These are phyloP conservation scores for Coptotermes formosanus DNA, from an alignment of 1,140 invertebrate genomes.

Conservation along the genomic window DNA sequence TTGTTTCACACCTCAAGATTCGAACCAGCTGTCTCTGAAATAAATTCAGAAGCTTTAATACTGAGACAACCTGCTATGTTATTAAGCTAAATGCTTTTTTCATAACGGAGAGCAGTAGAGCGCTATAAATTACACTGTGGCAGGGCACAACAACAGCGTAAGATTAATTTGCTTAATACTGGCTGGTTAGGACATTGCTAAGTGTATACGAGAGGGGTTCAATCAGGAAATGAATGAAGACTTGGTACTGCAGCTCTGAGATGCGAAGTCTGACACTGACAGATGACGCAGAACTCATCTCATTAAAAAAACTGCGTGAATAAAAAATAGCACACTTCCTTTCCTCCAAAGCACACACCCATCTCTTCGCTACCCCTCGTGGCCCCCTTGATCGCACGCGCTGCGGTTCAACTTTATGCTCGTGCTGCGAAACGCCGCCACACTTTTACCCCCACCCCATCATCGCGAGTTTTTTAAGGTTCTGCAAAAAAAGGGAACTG, in stretches of 20 bases:
- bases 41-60: too few species aligned
- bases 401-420: conserved; percentile 9
- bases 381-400: not conserved
- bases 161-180: not conserved
- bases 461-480: not conserved
- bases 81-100: too few species aligned
- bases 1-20: too few species aligned
- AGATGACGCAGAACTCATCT: conserved; percentile 18
- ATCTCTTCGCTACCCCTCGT: not conserved
- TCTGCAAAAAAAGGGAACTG: not conserved
- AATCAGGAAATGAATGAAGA: conserved; percentile 13
- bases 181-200: not conserved
- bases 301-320: conserved; percentile 14
- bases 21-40: too few species aligned
- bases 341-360: not conserved
- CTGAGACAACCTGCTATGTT: too few species aligned
- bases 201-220: not conserved
- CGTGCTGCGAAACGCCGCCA: not conserved
- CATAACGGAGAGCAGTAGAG: too few species aligned
- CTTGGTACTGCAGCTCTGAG: not conserved
- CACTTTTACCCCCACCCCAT: not conserved
- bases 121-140: too few species aligned
- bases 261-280: not conserved
- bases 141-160: not conserved
- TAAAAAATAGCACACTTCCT: conserved; percentile 7